Base-by-base conservation (phyloP, 2,888 invertebrate species). In the Gryllus longicercus region DNA sequence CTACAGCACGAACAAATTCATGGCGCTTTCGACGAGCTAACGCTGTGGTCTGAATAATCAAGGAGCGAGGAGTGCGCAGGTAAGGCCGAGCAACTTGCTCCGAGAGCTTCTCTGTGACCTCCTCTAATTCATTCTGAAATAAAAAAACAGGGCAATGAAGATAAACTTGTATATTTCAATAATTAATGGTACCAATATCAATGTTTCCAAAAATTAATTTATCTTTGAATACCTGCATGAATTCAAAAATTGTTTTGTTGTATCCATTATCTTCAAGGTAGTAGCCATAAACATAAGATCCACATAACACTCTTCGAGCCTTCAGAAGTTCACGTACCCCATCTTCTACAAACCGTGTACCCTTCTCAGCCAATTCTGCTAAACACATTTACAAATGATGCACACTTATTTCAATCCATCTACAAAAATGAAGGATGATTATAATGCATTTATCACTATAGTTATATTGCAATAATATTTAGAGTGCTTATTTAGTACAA, bases 251-350 rank as follows among this genome's bases (percentile, higher is more conserved):
- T 75, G 90, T 89, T 86, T 91, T 91, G 85, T 91, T 91, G 84
- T 91, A 91, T 11, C 91, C 91, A 84, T 90, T 89, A 83, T 91
- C 92, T 85, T 91, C 90, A 78, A 92, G 86, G 85, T 92, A 92
- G 85, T 90, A 92, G 14, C 92, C 92, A 85, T 92, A 92, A n/a
- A 91, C 91, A 85, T 92, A 92, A 10, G 91, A 91, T 76, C 91
- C 92, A 85, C 91, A 91, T 5, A 92, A 86, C 23, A 92, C 91
- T 81, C 91, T 86, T 79, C 92, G 86, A 2, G 91, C 90, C 86
- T 91, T 91, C 63, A 92, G 85, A 78, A 92, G 86, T 85, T 92
- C 92, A 81, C 90, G 86, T 5, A 92, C 90, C 11, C 92, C 92
- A 83, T 92, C 91, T 84, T 91, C 91, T 18, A 92, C 89, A 85